phyloP scores from a whole-genome alignment of 1,140 invertebrate genomes.

The Hyles vespertilio region DNA sequence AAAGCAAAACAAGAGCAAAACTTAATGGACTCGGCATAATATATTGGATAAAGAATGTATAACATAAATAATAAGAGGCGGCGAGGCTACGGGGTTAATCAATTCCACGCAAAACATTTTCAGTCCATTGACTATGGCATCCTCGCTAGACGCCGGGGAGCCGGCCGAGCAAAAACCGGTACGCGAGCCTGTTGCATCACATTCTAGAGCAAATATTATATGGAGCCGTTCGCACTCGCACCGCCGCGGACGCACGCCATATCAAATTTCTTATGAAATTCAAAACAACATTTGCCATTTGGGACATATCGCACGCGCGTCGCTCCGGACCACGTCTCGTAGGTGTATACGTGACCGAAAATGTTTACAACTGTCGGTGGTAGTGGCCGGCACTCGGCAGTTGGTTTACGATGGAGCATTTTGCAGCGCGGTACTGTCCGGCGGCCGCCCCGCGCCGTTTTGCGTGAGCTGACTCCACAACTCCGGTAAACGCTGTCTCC shows the following conservation, averaged over 20 bases:
- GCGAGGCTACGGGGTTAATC: slow-evolving; percentile 34
- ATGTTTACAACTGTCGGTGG: slow-evolving; percentile 14
- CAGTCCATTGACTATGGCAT: slow-evolving; percentile 45
- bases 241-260: no score
- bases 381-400: slow-evolving; percentile 7
- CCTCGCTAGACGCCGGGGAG: slow-evolving; percentile 59
- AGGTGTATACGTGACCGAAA: slow-evolving; percentile 24
- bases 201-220: slow-evolving; percentile 32
- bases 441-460: slow-evolving; percentile 17
- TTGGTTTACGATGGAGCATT: slow-evolving; percentile 14
- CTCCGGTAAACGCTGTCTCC: slow-evolving; percentile 13
- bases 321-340: slow-evolving; percentile 15
- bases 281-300: slow-evolving; percentile 2
- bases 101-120: slow-evolving; percentile 49
- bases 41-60: slow-evolving; percentile 6
- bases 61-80: slow-evolving; percentile 15
- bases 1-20: neutral
- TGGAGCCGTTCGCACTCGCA: neutral
- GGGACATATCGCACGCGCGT: slow-evolving; percentile 21
- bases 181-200: slow-evolving; percentile 44
- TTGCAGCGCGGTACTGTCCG: neutral
- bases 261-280: neutral
- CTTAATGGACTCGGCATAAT: neutral
- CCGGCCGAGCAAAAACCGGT: slow-evolving; percentile 56
- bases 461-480: slow-evolving; percentile 32